A percentile compares a stretch with the other conserved stretches of the same genome.
phyloP scores from a whole-genome alignment of 1,140 invertebrate species.

The Euwallacea fornicatus region DNA sequence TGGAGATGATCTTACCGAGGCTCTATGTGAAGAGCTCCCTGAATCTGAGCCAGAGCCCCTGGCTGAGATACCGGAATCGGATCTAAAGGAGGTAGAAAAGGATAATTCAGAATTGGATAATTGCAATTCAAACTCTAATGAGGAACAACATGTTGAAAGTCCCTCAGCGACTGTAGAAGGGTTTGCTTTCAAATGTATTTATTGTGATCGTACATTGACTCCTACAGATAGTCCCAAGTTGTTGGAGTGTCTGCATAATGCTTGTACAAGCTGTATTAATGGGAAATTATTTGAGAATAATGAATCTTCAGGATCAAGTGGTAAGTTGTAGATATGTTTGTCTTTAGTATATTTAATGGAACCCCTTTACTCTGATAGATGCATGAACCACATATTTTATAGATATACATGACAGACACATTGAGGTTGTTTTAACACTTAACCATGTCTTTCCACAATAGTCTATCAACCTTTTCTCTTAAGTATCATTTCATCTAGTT shows the following conservation, averaged over 20 bases:
- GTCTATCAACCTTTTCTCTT: no score
- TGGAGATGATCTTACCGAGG: conserved; percentile 4
- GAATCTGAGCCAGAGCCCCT: conserved; percentile 12
- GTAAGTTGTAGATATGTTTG: conserved; percentile 28
- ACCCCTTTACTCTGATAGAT: no score
- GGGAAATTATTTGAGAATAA: conserved; percentile 68
- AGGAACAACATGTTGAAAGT: conserved; percentile 54
- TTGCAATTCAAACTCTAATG: conserved; percentile 33
- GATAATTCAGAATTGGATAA: conserved; percentile 34
- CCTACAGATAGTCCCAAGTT: conserved; percentile 71
- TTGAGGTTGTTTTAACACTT: no score
- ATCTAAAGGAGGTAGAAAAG: conserved; percentile 11
- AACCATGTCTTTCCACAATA: no score
- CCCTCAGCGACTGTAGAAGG: conserved; percentile 56
- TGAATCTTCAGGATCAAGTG: conserved; percentile 47
- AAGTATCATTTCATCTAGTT: no score
- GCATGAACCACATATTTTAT: no score
- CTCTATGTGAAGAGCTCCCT: conserved; percentile 5
- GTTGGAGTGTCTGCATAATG: conserved; percentile 83
- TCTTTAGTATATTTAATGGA: no score
- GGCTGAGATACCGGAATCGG: conserved; percentile 17
- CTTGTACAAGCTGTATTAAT: conserved; percentile 74
- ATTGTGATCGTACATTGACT: conserved; percentile 66
- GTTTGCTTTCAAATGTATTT: conserved; percentile 63
- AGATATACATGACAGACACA: no score